Percentiles rank a stretch among this genome's conserved stretches.
Conservation (phyloP, 2,888 invertebrate genomes). For the Coleophora flavipennella region DNA sequence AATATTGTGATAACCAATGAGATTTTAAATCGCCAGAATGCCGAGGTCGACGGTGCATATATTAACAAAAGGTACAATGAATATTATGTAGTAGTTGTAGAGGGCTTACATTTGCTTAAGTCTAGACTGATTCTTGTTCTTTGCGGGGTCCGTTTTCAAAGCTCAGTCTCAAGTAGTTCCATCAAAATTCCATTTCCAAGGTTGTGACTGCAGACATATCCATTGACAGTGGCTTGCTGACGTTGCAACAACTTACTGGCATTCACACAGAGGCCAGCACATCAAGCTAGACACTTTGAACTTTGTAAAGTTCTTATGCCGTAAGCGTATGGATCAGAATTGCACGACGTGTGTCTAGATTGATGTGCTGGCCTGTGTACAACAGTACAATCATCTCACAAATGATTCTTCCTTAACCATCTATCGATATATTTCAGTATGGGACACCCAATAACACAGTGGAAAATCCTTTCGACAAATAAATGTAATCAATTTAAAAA, state of each 20-base stretch:
- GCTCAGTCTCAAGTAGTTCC: conserved; percentile 36
- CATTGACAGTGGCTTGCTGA: conserved; percentile 18
- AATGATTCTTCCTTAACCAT: conserved; percentile 19
- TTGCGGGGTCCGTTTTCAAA: conserved; percentile 27
- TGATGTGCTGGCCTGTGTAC: no score
- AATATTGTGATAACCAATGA: conserved; percentile 69
- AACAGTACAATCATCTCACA: conserved; percentile 4
- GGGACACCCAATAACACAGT: conserved; percentile 15
- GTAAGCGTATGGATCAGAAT: no score
- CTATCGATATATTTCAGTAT: conserved; percentile 12
- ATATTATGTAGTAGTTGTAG: conserved; percentile 49
- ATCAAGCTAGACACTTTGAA: no score
- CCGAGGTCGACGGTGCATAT: conserved; percentile 46
- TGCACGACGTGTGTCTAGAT: no score
- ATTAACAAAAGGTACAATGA: conserved; percentile 65
- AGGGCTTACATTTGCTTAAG: conserved; percentile 52
- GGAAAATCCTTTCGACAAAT: conserved; percentile 60
- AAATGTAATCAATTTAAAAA: conserved; percentile 47
- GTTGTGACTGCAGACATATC: conserved; percentile 71
- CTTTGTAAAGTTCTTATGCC: no score
- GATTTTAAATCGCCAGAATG: conserved; percentile 58
- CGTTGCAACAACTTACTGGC: conserved; percentile 18
- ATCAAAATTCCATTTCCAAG: conserved; percentile 38
- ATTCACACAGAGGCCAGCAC: no score
- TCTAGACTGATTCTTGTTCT: conserved; percentile 44